phyloP scores from a whole-genome alignment of 1,140 invertebrate genomes.

The Oreohelix idahoensis region DNA sequence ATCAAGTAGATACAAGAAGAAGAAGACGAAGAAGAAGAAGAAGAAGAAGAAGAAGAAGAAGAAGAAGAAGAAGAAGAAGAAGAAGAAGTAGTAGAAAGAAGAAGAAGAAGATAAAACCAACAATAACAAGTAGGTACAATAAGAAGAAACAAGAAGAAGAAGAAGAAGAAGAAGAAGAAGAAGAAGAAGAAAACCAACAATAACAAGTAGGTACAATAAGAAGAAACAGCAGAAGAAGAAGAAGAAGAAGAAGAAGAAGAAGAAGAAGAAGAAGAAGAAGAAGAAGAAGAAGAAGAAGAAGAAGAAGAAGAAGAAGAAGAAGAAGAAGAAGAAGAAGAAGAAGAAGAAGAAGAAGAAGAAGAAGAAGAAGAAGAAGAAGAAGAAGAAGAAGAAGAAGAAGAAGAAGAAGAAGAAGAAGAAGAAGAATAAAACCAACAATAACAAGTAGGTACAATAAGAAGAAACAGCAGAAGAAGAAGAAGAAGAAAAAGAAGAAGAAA shows the following conservation, averaged over 20 bases:
- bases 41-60: not conserved
- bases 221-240: not conserved
- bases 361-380: conserved; percentile 1
- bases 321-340: conserved; percentile 33
- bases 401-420: not conserved
- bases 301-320: not conserved
- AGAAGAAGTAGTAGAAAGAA: too few relatives aligned
- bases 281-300: not conserved
- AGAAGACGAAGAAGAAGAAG: too few relatives aligned
- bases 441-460: too few relatives aligned
- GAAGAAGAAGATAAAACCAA: too few relatives aligned
- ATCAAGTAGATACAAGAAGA: too few relatives aligned
- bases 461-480: not conserved
- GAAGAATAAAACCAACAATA: not conserved
- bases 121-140: too few relatives aligned
- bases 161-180: too few relatives aligned
- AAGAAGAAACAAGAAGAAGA: too few relatives aligned
- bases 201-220: too few relatives aligned
- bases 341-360: conserved; percentile 29
- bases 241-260: conserved; percentile 8
- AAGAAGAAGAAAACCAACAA: too few relatives aligned
- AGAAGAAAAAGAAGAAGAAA: not conserved
- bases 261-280: conserved; percentile 7
- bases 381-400: not conserved
- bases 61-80: not conserved